A percentile compares a stretch with the other conserved stretches of the same genome.
Conservation (phyloP, 2,797 vertebrate genomes). For the Sebastes reedi region DNA sequence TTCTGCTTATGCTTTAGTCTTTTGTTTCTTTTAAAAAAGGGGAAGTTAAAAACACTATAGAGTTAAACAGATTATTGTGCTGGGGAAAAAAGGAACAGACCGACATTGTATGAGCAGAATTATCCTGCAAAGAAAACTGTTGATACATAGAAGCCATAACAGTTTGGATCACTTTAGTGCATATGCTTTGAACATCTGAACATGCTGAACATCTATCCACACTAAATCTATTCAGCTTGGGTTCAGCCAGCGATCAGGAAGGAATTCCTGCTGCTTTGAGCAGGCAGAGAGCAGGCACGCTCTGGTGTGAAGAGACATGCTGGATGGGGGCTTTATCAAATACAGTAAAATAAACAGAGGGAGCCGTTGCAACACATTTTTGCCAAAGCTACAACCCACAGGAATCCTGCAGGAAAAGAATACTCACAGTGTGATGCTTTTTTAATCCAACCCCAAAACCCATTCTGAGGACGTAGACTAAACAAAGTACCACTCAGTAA, state of each 20-base stretch:
- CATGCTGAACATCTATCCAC: constrained; percentile 44
- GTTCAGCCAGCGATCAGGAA: constrained; percentile 69
- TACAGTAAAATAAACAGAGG: constrained; percentile 71
- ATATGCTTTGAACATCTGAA: constrained; percentile 54
- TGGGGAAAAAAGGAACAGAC: not conserved
- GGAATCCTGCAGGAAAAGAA: constrained; percentile 67
- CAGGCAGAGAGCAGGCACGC: constrained; percentile 39
- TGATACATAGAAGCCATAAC: constrained; percentile 1
- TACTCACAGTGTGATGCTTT: constrained; percentile 52
- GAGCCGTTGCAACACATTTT: constrained; percentile 67
- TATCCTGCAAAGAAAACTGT: constrained; percentile 5
- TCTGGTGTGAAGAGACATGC: constrained; percentile 66
- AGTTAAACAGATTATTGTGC: not conserved
- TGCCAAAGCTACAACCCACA: constrained; percentile 71
- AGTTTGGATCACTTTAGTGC: constrained; percentile 29
- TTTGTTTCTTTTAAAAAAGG: not conserved
- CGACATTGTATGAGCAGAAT: not conserved
- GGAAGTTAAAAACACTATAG: not conserved
- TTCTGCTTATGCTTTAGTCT: not conserved
- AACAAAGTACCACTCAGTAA: constrained; percentile 49
- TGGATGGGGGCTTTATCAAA: constrained; percentile 70
- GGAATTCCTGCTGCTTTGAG: constrained; percentile 62
- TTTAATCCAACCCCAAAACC: constrained; percentile 60
- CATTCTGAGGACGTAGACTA: constrained; percentile 49
- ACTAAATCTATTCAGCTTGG: constrained; percentile 51